Conservation (phyloP, 2,113 vertebrate species). For the Fregata magnificens region DNA sequence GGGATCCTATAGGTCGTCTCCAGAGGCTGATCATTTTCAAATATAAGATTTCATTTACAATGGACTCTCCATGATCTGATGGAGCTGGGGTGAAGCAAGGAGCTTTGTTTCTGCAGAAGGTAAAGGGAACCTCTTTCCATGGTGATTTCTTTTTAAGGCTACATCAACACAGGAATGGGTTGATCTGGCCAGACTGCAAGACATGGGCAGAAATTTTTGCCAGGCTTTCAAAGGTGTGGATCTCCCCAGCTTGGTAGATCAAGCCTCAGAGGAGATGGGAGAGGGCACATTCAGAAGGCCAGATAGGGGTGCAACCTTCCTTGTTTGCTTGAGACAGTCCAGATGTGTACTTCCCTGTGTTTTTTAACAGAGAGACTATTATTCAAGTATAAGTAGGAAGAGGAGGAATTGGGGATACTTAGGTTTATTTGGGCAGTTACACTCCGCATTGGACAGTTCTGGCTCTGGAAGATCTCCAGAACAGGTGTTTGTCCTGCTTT, state of each 20-base stretch:
- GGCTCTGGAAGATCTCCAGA: not conserved
- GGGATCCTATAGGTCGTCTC: not conserved
- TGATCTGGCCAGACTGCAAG: not conserved
- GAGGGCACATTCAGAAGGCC: not conserved
- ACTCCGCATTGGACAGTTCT: not conserved
- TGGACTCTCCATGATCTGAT: rapidly evolving
- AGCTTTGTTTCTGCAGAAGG: not conserved
- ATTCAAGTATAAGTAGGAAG: not conserved
- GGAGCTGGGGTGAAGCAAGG: not conserved
- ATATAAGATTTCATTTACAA: not conserved
- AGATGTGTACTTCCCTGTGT: not conserved
- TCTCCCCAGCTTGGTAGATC: not conserved
- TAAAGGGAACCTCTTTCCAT: not conserved
- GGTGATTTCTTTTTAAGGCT: not conserved
- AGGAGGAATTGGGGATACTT: not conserved
- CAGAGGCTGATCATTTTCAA: not conserved
- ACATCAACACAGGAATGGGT: rapidly evolving
- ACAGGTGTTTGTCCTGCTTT: not conserved
- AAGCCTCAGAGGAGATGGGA: not conserved
- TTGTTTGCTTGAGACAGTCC: not conserved
- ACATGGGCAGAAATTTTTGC: not conserved
- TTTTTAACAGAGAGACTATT: not conserved
- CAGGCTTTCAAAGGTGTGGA: not conserved
- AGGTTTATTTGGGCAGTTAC: not conserved
- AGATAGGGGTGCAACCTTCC: not conserved